Evolutionary conservation across 2,797 vertebrate genomes (phyloP), one percentile per base, ranked within the genome.

Genomic region (Rhinella marina): DNA sequence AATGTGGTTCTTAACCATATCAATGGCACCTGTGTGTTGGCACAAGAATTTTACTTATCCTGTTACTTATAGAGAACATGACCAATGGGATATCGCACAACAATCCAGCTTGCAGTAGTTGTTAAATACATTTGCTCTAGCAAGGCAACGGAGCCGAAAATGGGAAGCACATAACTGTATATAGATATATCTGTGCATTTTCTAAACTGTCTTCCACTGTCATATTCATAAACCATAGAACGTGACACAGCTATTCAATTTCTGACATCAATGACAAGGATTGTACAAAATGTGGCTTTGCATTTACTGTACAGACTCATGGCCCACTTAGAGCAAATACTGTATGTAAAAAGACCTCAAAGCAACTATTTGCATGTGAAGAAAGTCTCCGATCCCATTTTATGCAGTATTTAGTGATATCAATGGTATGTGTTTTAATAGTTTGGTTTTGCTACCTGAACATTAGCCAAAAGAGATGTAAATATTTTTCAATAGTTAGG

Each of bases 311-410:
- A 90, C 88, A 90, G 89, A 85, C 88, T 90, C 82, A 91, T 88
- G 87, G 87, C 90, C 91, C 91, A 80, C 32, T 78, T 79, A 77
- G 80, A 66, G 75, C 88, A 85, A 96, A 96, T 94, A 93, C 92
- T 92, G 94, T 94, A 87, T 93, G 94, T 95, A 95, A 93, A 92
- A 91, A 90, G 89, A 89, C 78, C 0, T 70, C 86, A 90, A 76
- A 54, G 90, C 92, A 93, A 92, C 92, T 92, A 94, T 92, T 95
- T 96, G 97, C 97, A 97, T 97, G 97, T 96, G 95, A 96, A 97
- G 95, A 94, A 95, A 95, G 91, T 94, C 95, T 95, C 91, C 94
- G 94, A 93, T 95, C 93, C 92, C 91, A 95, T 95, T 93, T 86
- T 93, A 90, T 95, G 92, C 95, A 96, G 96, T 96, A 96, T 96